Evolutionary conservation across 92 coral and sea anemone species (phyloP), one percentile per base, ranked within the genome.

Genomic region (Palythoa grandiflora): DNA sequence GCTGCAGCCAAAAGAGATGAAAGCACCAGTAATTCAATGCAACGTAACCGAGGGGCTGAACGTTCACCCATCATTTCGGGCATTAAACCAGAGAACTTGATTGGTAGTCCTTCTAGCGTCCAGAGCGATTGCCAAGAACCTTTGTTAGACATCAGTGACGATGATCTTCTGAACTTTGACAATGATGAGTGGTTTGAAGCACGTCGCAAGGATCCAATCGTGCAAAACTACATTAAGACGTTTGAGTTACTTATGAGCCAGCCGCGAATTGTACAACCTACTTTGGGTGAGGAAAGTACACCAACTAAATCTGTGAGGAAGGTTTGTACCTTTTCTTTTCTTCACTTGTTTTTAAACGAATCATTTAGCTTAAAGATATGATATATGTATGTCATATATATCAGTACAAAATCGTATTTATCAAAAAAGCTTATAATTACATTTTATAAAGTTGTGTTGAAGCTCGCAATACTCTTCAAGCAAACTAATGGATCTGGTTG

Each of bases 201-300:
- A 35, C 96, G 94, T 6, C 98, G 94, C 12, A 90, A 89, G 83
- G 99, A 96, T 83, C 98, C 99, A 19, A 93, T 96, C n/a, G 99
- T 96, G 68, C 93, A 95, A 83, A 97, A 96, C 75, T 96, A 96
- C 78, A 95, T 96, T 38, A 93, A 92, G 55, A 94, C 98, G 20
- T 96, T 93, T 53, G 99, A 96, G 71, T 78, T 72, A 21, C 88
- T 91, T 51, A 88, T 89, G 53, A 75, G 84, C 35, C 73, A 61
- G 71, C 77, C 52, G 54, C 73, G 7, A 4, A 16, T 59, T 59
- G 37, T 55, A 39, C n/a, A 2, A 17, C 6, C 57, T 38, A 10
- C 1, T 60, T 71, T 14, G 9, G 61, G 19, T 37, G 70, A 78
- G n/a, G 37, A 78, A 78, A 38, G 2, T 16, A 17, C 9, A 19